These are phyloP conservation scores for Drosophila ercepeae DNA, from an alignment of 1,140 invertebrate genomes.

Conservation along the genomic window DNA sequence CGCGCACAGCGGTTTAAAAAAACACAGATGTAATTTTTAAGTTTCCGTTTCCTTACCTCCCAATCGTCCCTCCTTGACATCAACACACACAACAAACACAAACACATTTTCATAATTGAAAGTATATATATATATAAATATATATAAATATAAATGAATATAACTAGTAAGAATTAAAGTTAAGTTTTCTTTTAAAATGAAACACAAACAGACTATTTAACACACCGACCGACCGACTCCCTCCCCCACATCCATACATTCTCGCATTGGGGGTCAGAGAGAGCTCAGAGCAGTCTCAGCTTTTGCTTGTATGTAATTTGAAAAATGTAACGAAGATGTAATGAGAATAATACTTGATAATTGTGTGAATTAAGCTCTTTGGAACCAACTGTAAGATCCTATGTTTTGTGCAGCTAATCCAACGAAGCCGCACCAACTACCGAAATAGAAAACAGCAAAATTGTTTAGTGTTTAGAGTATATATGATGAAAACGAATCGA, in stretches of 20 bases:
- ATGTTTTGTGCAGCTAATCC: conserved; percentile 68
- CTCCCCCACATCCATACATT: conserved; percentile 27
- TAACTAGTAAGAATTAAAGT: conserved; percentile 78
- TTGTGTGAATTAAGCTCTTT: conserved; percentile 41
- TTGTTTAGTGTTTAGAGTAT: conserved; percentile 77
- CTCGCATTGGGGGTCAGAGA: conserved; percentile 36
- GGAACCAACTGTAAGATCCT: conserved; percentile 70
- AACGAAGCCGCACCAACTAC: conserved; percentile 29
- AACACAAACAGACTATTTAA: conserved; percentile 46
- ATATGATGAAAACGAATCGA: conserved; percentile 51
- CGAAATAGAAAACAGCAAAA: conserved; percentile 56
- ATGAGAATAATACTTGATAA: conserved; percentile 4
- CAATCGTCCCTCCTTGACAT: conserved; percentile 1
- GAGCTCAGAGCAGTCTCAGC: conserved; percentile 41
- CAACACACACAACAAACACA: conserved; percentile 15
- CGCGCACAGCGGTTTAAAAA: conserved; percentile 35
- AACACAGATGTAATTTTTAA: conserved; percentile 54
- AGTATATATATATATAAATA: conserved; percentile 67
- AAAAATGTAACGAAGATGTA: conserved; percentile 31
- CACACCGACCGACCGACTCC: conserved; percentile 30
- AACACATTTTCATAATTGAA: conserved; percentile 61
- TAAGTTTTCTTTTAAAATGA: conserved; percentile 77
- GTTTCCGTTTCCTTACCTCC: conserved; percentile 43
- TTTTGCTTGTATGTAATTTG: conserved; percentile 71
- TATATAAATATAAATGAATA: conserved; percentile 80